phyloP scores from a whole-genome alignment of 2,797 vertebrate genomes.

The Cetoscarus ocellatus region DNA sequence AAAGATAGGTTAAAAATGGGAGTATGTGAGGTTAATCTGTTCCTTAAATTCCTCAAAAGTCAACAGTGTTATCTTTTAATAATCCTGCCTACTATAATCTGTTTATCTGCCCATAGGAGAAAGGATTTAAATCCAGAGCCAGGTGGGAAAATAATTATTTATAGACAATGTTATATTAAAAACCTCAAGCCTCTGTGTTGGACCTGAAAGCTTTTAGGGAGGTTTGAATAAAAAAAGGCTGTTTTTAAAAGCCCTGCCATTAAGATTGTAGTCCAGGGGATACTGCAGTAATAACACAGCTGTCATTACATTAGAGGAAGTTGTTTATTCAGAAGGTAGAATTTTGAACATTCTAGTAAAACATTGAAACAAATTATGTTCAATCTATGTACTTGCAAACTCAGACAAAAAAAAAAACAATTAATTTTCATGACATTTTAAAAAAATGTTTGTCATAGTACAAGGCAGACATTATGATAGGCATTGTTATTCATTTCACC shows the following conservation, averaged over 20 bases:
- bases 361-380: too few species aligned
- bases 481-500: too few species aligned
- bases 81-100: slow-evolving; percentile 58
- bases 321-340: background rate
- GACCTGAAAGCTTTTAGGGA: background rate
- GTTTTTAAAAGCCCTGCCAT: background rate
- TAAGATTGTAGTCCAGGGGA: background rate
- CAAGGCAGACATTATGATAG: too few species aligned
- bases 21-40: slow-evolving; percentile 53
- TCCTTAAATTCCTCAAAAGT: slow-evolving; percentile 51
- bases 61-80: slow-evolving; percentile 57
- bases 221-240: background rate
- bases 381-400: too few species aligned
- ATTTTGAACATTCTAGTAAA: background rate
- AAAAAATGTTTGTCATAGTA: too few species aligned
- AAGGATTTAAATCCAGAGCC: slow-evolving; percentile 49
- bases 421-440: too few species aligned
- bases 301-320: background rate
- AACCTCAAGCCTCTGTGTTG: slow-evolving; percentile 20
- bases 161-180: slow-evolving; percentile 30
- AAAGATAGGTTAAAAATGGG: slow-evolving; percentile 18
- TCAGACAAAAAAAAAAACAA: too few species aligned
- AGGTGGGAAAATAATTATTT: slow-evolving; percentile 36
- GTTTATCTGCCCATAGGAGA: slow-evolving; percentile 46
- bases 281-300: background rate